Conservation (phyloP, 2,113 vertebrate genomes). For the Panurus biarmicus region DNA sequence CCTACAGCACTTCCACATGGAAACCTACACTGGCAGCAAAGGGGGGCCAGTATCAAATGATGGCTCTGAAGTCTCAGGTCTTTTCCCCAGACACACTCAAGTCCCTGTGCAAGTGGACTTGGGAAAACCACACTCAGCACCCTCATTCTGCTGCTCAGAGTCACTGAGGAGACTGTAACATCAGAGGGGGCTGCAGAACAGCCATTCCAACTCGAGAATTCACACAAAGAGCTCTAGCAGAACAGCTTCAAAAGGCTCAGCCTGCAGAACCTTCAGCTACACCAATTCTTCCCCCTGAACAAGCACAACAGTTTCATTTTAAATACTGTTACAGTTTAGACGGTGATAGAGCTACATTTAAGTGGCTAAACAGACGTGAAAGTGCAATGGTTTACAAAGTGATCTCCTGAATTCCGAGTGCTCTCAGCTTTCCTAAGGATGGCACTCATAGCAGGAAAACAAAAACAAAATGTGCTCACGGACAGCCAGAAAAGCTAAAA, state of each 20-base stretch:
- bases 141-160: not conserved
- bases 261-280: not conserved
- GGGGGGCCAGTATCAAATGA: fast-evolving
- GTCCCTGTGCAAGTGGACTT: not conserved
- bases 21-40: not conserved
- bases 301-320: not conserved
- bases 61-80: not conserved
- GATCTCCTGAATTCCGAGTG: not conserved
- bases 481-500: not conserved
- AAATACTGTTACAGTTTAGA: not conserved
- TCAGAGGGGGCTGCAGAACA: not conserved
- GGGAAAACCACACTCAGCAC: not conserved
- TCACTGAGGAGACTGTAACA: not conserved
- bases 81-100: not conserved
- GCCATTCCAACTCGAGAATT: not conserved
- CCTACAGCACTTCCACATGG: not conserved
- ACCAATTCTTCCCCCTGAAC: not conserved
- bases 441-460: not conserved
- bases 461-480: not conserved
- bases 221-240: not conserved
- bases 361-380: not conserved
- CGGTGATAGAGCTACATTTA: not conserved
- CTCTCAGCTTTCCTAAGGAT: not conserved
- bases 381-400: not conserved
- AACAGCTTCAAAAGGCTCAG: not conserved